These are phyloP conservation scores for Sternotherus odoratus DNA, from an alignment of 2,797 vertebrate species.

Conservation along the genomic window DNA sequence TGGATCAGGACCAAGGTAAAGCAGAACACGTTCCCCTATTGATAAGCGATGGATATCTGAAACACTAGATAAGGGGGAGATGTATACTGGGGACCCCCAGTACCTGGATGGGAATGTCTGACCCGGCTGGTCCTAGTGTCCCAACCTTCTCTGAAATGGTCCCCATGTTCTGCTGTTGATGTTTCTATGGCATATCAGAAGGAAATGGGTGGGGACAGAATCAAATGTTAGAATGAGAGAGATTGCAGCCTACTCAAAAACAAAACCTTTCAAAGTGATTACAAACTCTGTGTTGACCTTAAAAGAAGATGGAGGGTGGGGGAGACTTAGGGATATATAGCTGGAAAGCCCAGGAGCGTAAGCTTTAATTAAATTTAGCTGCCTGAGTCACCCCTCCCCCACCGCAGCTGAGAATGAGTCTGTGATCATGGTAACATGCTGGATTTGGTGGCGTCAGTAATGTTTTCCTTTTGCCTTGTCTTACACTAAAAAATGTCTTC, in stretches of 20 bases:
- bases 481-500: constrained; percentile 54
- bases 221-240: background rate
- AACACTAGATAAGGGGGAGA: no score
- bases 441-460: background rate
- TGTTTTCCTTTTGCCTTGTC: constrained; percentile 49
- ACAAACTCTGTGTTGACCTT: constrained; percentile 31
- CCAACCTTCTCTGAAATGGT: background rate
- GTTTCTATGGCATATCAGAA: background rate
- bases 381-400: constrained; percentile 47
- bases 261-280: constrained; percentile 4
- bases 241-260: background rate
- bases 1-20: no score
- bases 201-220: background rate
- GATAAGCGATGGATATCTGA: no score
- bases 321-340: constrained; percentile 39
- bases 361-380: constrained; percentile 73
- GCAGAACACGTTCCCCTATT: no score
- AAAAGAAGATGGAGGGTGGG: background rate
- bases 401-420: constrained; percentile 50
- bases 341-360: constrained; percentile 42
- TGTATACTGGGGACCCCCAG: no score
- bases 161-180: background rate
- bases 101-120: background rate
- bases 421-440: constrained; percentile 50
- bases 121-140: background rate